Conservation (phyloP, 2,113 vertebrate species). For the Recurvirostra avosetta region DNA sequence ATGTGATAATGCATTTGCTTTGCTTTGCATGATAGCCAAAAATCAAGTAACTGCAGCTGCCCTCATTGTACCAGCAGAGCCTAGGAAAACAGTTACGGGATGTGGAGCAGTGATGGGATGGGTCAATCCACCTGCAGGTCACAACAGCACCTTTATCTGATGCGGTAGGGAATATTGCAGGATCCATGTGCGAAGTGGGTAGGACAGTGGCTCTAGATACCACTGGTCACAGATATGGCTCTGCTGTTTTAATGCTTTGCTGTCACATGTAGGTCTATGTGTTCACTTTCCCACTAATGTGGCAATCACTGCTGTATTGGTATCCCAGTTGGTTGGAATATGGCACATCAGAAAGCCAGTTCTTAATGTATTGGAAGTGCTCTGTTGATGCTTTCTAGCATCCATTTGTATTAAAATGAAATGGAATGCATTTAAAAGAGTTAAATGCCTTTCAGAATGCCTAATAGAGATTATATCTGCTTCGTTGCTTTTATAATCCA, state of each 20-base stretch:
- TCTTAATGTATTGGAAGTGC: not conserved
- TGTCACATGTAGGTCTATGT: not conserved
- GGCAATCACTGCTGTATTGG: not conserved
- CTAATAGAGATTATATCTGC: not conserved
- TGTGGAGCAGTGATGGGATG: not conserved
- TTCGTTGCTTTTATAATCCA: not conserved
- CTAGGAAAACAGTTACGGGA: not conserved
- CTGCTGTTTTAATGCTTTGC: not conserved
- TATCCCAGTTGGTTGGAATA: not conserved
- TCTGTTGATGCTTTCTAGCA: not conserved
- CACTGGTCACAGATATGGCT: not conserved
- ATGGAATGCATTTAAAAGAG: not conserved
- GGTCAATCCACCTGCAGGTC: not conserved
- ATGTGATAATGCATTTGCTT: not conserved
- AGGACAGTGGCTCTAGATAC: not conserved
- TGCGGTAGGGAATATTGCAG: not conserved
- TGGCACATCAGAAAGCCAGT: not conserved
- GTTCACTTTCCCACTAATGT: rapidly evolving
- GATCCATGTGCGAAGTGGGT: not conserved
- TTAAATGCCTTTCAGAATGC: not conserved
- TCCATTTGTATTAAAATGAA: not conserved
- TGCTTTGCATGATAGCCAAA: not conserved
- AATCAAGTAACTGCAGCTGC: not conserved
- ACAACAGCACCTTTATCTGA: not conserved
- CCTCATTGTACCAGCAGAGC: not conserved